Conservation (phyloP, 2,113 vertebrate genomes). For the Gavia stellata region DNA sequence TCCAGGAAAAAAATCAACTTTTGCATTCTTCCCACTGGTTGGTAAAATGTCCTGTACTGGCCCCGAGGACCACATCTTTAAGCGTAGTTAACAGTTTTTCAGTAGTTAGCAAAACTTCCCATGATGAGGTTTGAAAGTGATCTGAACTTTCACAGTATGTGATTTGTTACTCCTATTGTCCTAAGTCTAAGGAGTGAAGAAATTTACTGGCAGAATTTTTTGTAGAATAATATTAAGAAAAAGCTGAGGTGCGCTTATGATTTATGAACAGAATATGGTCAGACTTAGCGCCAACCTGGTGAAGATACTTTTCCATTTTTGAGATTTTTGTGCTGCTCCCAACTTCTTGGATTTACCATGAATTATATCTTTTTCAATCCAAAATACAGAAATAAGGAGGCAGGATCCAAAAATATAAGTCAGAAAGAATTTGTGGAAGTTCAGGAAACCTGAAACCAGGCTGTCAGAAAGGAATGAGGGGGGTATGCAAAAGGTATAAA, state of each 20-base stretch:
- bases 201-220: background rate
- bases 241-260: background rate
- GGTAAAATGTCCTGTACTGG: background rate
- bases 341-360: background rate
- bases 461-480: background rate
- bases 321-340: background rate
- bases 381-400: background rate
- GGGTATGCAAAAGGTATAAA: background rate
- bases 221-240: background rate
- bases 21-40: background rate
- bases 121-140: background rate
- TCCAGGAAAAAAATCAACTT: background rate
- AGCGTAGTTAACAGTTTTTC: background rate
- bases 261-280: background rate
- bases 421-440: background rate
- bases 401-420: background rate
- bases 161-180: background rate
- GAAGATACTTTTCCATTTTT: background rate
- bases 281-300: background rate
- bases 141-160: background rate
- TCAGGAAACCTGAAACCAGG: background rate
- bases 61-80: background rate
- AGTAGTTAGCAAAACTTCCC: background rate
- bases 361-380: background rate
- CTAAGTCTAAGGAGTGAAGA: background rate